Conservation (phyloP, 1,140 invertebrate genomes). For the Bicyclus anynana region DNA sequence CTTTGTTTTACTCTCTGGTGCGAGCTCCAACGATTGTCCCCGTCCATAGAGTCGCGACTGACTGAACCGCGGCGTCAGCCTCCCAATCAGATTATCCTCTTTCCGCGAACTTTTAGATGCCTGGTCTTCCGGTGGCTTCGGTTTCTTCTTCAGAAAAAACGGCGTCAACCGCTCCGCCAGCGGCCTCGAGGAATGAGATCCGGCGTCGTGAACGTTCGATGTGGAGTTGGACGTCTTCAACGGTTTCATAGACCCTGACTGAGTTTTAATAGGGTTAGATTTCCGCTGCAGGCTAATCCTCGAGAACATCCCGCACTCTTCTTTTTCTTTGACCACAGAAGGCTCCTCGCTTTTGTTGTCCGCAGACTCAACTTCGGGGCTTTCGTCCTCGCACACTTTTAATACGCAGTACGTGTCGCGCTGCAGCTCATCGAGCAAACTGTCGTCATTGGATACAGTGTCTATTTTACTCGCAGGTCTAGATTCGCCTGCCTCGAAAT, state of each 20-base stretch:
- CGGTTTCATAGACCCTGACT: conserved; percentile 44
- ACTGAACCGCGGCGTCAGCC: conserved; percentile 64
- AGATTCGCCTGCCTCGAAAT: conserved; percentile 27
- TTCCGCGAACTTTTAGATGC: conserved; percentile 37
- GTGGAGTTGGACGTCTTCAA: conserved; percentile 63
- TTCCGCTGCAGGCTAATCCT: conserved; percentile 66
- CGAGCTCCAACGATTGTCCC: conserved; percentile 61
- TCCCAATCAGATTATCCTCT: conserved; percentile 65
- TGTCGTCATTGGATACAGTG: conserved; percentile 56
- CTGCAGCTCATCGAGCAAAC: conserved; percentile 60
- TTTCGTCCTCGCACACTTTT: conserved; percentile 60
- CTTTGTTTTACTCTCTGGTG: conserved; percentile 35
- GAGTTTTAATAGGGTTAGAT: conserved; percentile 68
- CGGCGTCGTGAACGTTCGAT: conserved; percentile 58
- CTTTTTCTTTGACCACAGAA: conserved; percentile 35
- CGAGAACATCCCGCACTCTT: conserved; percentile 61
- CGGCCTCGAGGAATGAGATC: conserved; percentile 53
- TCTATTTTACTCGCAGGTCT: conserved; percentile 38
- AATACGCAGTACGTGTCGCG: conserved; percentile 60
- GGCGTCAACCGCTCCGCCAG: conserved; percentile 62
- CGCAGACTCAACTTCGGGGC: conserved; percentile 29
- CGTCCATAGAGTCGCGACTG: conserved; percentile 59
- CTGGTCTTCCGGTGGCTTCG: conserved; percentile 55
- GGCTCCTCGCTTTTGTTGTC: conserved; percentile 23
- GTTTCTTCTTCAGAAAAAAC: conserved; percentile 70